Evolutionary conservation across 64 coral and sea anemone species (phyloP), one percentile per base, ranked within the genome.

Genomic region (Stichodactyla helianthus): DNA sequence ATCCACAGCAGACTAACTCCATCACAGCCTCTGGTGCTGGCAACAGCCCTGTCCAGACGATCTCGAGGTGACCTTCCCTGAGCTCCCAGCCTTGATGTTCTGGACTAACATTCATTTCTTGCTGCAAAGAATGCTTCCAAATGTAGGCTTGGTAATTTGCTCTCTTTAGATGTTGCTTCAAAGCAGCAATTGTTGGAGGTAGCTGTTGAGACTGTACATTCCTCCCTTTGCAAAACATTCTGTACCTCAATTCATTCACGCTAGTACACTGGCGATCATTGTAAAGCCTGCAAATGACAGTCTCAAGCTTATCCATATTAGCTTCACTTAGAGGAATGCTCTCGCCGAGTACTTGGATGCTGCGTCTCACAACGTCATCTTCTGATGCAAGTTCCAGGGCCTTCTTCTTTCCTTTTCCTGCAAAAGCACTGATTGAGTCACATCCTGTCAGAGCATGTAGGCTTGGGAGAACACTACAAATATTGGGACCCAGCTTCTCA

Each of bases 11-110:
- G 27, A 87, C 77, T 70, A 88, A 23, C 54, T 87, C 79, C 86
- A 92, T 88, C 51, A 92, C 91, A 23, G 61, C 64, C 44, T 92
- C 86, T 52, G 65, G 86, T 55, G 86, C 86, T 77, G 86, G 91
- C 53, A 78, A 50, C 65, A 77, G 79, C 35, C 78, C 70, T 51
- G 86, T 88, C 86, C 91, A 84, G 15, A 82, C 84, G 65, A 82
- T 71, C 18, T 87, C 25, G 71, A 86, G 79, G 50, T 35, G 55
- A 55, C 61, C 84, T 56, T 82, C 86, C 81, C 51, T 83, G 35
- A 90, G 55, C 55, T 85, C 5, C 89, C 53, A 90, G 16, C 89
- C 89, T 16, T 85, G 77, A 14, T 82, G 11, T 82, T 91, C 89
- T 31, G 84, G 85, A 35, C 59, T 84, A 52, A 82, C 76, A 86